A percentile compares a stretch with the other conserved stretches of the same genome.
These are phyloP conservation scores for Burhinus bistriatus DNA, from an alignment of 2,113 vertebrate species.

Conservation along the genomic window DNA sequence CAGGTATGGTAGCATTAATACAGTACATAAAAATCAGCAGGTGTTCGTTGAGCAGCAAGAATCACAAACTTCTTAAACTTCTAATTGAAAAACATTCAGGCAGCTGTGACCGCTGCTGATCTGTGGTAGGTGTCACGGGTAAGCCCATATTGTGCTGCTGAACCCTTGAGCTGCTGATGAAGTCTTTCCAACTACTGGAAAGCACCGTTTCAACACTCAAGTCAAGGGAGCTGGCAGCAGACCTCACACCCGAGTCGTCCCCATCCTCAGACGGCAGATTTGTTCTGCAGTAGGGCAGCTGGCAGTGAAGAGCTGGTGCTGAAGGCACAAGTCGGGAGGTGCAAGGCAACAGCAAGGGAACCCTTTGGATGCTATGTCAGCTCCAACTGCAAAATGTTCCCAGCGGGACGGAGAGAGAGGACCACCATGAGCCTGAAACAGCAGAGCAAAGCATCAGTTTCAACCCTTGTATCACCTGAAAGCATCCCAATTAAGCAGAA, in stretches of 20 bases:
- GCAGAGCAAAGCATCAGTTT: background rate
- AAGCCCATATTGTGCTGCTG: background rate
- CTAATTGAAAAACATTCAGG: background rate
- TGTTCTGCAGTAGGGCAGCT: background rate
- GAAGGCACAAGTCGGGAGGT: background rate
- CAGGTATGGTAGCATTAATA: background rate
- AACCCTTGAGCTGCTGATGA: background rate
- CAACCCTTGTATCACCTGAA: background rate
- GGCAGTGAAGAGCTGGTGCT: background rate
- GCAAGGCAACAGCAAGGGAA: background rate
- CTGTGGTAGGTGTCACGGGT: background rate
- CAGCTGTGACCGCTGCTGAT: background rate
- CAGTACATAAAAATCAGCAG: background rate
- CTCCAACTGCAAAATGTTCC: background rate
- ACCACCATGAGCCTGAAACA: background rate
- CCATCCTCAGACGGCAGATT: rapidly evolving
- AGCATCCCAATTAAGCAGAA: slow-evolving; percentile 6
- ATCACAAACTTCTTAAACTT: background rate
- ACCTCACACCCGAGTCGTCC: background rate
- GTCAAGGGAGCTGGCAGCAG: background rate
- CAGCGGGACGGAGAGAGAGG: background rate
- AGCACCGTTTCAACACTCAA: rapidly evolving
- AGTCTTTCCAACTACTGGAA: background rate
- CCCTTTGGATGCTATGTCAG: background rate
- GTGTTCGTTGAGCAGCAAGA: background rate